phyloP scores from a whole-genome alignment of 2,888 invertebrate genomes.

The Agonopterix heracliana region DNA sequence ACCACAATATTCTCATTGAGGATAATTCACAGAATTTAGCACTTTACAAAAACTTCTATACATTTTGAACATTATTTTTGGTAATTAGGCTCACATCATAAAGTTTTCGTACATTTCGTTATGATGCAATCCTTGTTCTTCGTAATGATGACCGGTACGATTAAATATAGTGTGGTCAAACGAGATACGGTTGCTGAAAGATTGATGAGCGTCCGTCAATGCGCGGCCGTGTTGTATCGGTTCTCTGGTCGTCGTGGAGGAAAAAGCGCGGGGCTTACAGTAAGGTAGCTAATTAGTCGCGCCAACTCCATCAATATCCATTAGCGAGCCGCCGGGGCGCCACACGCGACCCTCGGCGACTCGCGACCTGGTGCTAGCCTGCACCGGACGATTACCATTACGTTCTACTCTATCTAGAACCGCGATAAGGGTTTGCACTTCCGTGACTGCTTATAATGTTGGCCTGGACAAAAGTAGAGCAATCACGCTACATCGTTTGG shows the following conservation, averaged over 20 bases:
- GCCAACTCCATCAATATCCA: conserved; percentile 72
- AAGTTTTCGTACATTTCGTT: too few species aligned
- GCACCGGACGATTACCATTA: conserved; percentile 32
- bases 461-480: conserved; percentile 10
- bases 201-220: conserved; percentile 41
- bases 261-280: too few species aligned
- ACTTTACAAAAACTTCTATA: conserved; percentile 6
- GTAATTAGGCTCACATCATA: too few species aligned
- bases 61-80: too few species aligned
- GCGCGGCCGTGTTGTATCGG: conserved; percentile 32
- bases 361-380: conserved; percentile 24
- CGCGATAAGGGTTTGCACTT: conserved; percentile 57
- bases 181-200: conserved; percentile 16
- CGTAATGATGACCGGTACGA: too few species aligned
- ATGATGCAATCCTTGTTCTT: too few species aligned
- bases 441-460: conserved; percentile 36
- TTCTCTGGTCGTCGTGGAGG: conserved; percentile 26
- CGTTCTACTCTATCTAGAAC: conserved; percentile 37
- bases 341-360: conserved; percentile 58
- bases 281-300: conserved; percentile 64
- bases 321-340: conserved; percentile 50
- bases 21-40: conserved; percentile 16
- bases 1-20: conserved; percentile 29
- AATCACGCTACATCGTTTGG: neutral
- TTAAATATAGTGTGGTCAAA: too few species aligned